Evolutionary conservation across 2,888 invertebrate species (phyloP).

Genomic region (Nysson spinosus): DNA sequence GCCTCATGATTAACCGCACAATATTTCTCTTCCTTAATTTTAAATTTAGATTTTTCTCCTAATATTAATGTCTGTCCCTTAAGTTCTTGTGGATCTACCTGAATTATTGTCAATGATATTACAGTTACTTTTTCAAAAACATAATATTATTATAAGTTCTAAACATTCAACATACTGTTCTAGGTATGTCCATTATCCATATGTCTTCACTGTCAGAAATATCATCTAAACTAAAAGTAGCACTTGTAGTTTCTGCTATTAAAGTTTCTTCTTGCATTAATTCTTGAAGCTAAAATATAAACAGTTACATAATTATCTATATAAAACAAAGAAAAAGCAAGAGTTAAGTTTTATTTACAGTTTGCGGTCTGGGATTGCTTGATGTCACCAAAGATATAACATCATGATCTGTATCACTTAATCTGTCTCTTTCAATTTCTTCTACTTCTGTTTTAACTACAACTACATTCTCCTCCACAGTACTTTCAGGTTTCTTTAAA

Average conservation of each 20-base stretch:
- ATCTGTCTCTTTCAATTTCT: background rate
- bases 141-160: background rate
- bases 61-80: constrained; percentile 55
- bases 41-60: constrained; percentile 62
- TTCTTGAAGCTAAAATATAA: constrained; percentile 56
- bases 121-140: background rate
- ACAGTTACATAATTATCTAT: background rate
- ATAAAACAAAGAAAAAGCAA: background rate
- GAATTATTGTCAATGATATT: background rate
- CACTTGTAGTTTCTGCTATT: constrained; percentile 25
- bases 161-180: constrained; percentile 44
- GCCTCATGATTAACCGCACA: constrained; percentile 40
- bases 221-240: constrained; percentile 57
- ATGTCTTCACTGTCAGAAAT: constrained; percentile 64
- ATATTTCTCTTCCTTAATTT: constrained; percentile 57
- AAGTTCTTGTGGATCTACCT: constrained; percentile 61
- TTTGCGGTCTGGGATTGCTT: constrained; percentile 29
- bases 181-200: constrained; percentile 67
- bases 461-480: background rate
- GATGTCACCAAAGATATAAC: background rate
- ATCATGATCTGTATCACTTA: background rate
- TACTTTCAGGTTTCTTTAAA: constrained; percentile 35
- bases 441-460: background rate
- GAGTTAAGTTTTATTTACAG: constrained; percentile 24
- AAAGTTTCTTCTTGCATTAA: constrained; percentile 51